These are phyloP conservation scores for Nemurella pictetii DNA, from an alignment of 2,888 invertebrate genomes.

Conservation along the genomic window DNA sequence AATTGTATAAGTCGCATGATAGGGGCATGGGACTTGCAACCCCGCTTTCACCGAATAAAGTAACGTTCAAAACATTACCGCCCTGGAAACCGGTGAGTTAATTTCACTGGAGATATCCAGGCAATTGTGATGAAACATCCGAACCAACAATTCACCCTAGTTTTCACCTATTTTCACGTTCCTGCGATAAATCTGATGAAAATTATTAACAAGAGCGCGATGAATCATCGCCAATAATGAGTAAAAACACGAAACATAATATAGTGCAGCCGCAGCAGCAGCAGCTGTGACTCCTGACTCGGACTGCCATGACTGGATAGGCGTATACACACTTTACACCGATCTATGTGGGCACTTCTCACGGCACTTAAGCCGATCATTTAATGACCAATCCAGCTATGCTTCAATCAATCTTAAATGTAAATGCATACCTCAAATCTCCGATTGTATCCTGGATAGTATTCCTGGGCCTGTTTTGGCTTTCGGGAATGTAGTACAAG, in stretches of 20 bases:
- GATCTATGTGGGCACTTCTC: not conserved
- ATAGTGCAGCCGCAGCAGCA: not conserved
- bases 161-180: no score
- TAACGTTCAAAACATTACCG: not conserved
- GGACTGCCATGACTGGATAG: not conserved
- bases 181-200: no score
- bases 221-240: not conserved
- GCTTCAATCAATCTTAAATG: no score
- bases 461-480: not conserved
- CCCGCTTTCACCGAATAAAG: not conserved
- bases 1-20: no score
- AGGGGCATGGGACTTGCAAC: not conserved
- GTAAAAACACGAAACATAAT: not conserved
- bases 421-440: not conserved
- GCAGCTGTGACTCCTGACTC: not conserved
- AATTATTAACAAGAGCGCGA: no score
- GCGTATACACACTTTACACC: not conserved
- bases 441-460: not conserved
- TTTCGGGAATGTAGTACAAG: conserved; percentile 13
- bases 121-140: not conserved
- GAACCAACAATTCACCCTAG: no score
- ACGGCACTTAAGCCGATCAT: not conserved
- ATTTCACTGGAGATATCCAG: not conserved
- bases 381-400: no score
- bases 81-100: not conserved